Percentiles rank a stretch among this genome's conserved stretches.
These are phyloP conservation scores for Scyliorhinus canicula DNA, from an alignment of 2,797 vertebrate genomes.

Conservation along the genomic window DNA sequence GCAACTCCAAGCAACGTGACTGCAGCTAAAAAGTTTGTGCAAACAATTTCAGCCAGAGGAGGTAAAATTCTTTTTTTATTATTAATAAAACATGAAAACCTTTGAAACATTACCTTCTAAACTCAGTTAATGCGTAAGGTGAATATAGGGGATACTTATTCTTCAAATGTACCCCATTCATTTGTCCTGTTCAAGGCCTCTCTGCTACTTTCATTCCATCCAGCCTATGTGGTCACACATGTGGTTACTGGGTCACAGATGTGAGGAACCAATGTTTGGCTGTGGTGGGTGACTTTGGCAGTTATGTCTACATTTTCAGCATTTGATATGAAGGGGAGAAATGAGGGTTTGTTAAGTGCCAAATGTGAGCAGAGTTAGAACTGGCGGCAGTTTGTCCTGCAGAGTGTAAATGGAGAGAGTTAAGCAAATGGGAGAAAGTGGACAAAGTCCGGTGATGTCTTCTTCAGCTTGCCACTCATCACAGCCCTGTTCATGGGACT, in stretches of 20 bases:
- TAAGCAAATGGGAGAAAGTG: background rate
- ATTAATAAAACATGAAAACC: background rate
- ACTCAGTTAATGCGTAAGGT: background rate
- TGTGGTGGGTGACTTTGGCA: background rate
- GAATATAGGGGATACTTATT: background rate
- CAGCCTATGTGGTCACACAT: background rate
- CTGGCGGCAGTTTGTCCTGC: background rate
- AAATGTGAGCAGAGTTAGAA: background rate
- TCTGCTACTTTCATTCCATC: background rate
- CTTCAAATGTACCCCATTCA: too few species aligned
- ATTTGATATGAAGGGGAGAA: background rate
- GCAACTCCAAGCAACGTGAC: conserved; percentile 62
- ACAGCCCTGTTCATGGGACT: background rate
- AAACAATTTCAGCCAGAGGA: conserved; percentile 46
- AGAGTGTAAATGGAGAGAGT: background rate
- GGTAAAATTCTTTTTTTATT: conserved; percentile 49
- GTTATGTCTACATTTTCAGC: background rate
- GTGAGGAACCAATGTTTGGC: background rate
- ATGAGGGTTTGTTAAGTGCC: background rate
- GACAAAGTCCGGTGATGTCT: background rate
- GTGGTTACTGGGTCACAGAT: background rate
- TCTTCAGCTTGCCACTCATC: background rate
- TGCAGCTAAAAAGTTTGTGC: conserved; percentile 56
- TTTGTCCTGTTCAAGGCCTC: background rate
- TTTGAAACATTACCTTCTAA: background rate